phyloP scores from a whole-genome alignment of 1,140 invertebrate genomes.

The Leptoteleia sp. region DNA sequence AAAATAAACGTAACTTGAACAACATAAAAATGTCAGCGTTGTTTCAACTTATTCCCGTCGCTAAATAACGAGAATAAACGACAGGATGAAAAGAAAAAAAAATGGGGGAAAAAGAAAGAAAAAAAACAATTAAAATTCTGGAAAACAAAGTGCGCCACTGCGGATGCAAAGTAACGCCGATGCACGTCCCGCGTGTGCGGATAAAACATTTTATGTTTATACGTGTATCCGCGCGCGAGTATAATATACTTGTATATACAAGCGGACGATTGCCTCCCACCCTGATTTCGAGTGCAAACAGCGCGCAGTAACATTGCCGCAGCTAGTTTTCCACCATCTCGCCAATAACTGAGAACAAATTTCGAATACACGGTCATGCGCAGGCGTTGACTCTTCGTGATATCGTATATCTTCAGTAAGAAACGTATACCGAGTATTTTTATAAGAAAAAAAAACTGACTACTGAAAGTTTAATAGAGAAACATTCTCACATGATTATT shows the following conservation, averaged over 20 bases:
- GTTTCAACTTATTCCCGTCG: not conserved
- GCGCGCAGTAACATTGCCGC: slow-evolving; percentile 67
- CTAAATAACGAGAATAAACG: not conserved
- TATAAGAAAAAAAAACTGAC: too few relatives aligned
- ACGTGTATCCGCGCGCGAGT: slow-evolving; percentile 9
- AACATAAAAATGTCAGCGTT: not conserved
- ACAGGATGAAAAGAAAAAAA: too few relatives aligned
- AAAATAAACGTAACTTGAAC: not conserved
- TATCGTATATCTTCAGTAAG: slow-evolving; percentile 1
- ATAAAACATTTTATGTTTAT: slow-evolving; percentile 23
- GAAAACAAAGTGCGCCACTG: slow-evolving; percentile 6
- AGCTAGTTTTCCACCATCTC: slow-evolving; percentile 48
- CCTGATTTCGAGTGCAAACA: slow-evolving; percentile 44
- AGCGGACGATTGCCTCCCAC: slow-evolving; percentile 37
- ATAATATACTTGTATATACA: slow-evolving; percentile 38
- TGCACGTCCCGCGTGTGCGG: not conserved
- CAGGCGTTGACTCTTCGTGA: slow-evolving; percentile 34
- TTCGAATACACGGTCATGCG: slow-evolving; percentile 27
- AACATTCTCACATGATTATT: too few relatives aligned
- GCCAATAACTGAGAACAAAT: slow-evolving; percentile 63
- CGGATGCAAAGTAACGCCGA: not conserved
- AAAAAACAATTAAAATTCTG: not conserved
- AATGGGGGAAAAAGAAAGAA: not conserved
- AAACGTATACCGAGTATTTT: too few relatives aligned
- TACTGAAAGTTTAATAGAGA: slow-evolving; percentile 11